Evolutionary conservation across 2,888 invertebrate genomes (phyloP).

Genomic region (Elysia crispata): DNA sequence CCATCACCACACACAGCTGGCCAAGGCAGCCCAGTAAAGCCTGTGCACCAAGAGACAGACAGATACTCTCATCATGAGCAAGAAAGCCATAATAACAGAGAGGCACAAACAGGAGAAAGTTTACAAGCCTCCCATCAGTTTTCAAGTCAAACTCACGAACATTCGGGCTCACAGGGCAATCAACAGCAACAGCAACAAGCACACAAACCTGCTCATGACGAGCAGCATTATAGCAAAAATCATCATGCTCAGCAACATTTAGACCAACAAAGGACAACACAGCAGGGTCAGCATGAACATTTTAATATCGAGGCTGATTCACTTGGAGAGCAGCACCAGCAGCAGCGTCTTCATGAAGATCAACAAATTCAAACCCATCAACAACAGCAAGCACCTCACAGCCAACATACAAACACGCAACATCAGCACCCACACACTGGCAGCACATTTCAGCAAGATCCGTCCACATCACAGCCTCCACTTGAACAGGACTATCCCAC

Average conservation of each 20-base stretch:
- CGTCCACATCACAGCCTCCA: background rate
- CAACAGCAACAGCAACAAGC: background rate
- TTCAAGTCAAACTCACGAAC: background rate
- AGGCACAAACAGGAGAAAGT: too few relatives aligned
- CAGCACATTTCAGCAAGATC: background rate
- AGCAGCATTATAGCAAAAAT: background rate
- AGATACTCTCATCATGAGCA: too few relatives aligned
- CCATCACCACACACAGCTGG: too few relatives aligned
- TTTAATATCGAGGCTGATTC: background rate
- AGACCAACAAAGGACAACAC: background rate
- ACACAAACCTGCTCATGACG: background rate
- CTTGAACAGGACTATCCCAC: background rate
- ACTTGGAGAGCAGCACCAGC: background rate
- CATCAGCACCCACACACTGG: background rate
- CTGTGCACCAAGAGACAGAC: too few relatives aligned
- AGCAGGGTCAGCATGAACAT: conserved; percentile 14
- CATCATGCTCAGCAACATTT: conserved; percentile 1
- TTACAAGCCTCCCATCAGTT: too few relatives aligned
- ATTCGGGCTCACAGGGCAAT: background rate
- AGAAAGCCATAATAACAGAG: too few relatives aligned
- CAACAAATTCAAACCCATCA: background rate
- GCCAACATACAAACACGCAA: background rate
- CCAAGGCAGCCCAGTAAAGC: too few relatives aligned
- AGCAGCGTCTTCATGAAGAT: background rate
- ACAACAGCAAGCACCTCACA: background rate